Evolutionary conservation across 2,113 vertebrate species (phyloP).

Genomic region (Amblyornis subalaris): DNA sequence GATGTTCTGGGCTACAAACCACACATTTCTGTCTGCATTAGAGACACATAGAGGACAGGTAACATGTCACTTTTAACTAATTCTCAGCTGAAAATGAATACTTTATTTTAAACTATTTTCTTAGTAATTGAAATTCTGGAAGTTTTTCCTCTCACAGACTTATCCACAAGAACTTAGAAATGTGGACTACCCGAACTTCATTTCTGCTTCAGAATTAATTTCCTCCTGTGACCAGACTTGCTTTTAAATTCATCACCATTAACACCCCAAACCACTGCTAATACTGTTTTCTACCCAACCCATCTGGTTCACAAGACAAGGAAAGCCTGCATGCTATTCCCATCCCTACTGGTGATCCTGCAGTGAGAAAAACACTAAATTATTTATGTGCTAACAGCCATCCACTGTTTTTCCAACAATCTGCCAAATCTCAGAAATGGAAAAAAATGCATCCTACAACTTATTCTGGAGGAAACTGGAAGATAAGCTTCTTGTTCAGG

Average conservation of each 20-base stretch:
- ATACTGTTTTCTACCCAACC: neutral
- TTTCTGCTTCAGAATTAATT: neutral
- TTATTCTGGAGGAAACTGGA: neutral
- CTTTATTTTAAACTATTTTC: neutral
- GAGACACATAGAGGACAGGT: neutral
- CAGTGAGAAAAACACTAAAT: neutral
- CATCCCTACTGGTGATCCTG: neutral
- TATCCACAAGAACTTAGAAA: neutral
- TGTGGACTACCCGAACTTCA: neutral
- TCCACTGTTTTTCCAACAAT: neutral
- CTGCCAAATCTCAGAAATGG: neutral
- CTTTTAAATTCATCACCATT: neutral
- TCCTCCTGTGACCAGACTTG: neutral
- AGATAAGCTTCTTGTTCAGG: neutral
- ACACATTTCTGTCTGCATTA: neutral
- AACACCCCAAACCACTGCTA: neutral
- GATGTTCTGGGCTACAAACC: neutral
- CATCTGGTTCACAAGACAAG: neutral
- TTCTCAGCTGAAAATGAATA: neutral
- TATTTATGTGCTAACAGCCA: neutral
- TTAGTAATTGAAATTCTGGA: neutral
- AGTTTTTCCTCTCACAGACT: neutral
- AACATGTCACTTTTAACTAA: neutral
- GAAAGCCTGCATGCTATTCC: neutral
- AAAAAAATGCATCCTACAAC: neutral